phyloP scores from a whole-genome alignment of 2,888 invertebrate genomes.

The Papilio protenor region DNA sequence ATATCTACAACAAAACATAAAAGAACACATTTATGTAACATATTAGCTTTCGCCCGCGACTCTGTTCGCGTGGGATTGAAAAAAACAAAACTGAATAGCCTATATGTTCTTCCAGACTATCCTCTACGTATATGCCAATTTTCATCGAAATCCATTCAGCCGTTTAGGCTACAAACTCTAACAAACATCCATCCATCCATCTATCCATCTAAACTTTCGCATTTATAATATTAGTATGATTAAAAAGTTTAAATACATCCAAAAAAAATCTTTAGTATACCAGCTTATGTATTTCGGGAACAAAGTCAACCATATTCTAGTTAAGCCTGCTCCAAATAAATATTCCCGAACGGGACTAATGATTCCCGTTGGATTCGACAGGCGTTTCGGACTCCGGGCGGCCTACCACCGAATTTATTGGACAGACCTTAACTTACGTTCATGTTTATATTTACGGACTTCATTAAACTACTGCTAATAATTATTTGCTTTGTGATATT shows the following conservation, averaged over 20 bases:
- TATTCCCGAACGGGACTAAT: constrained; percentile 80
- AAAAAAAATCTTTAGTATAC: neutral
- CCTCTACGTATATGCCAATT: too few species aligned
- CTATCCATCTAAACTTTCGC: too few species aligned
- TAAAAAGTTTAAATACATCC: neutral
- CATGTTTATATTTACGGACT: constrained; percentile 37
- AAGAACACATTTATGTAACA: neutral
- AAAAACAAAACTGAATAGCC: too few species aligned
- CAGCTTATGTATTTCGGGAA: constrained; percentile 13
- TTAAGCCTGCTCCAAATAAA: constrained; percentile 74
- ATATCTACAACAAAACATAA: neutral
- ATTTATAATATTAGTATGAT: too few species aligned
- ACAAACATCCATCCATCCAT: too few species aligned
- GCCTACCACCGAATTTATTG: constrained; percentile 80
- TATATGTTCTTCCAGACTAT: too few species aligned
- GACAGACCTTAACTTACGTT: constrained; percentile 46
- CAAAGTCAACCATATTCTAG: constrained; percentile 22
- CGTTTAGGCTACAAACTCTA: too few species aligned
- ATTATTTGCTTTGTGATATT: neutral
- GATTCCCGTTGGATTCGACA: constrained; percentile 80
- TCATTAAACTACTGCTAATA: constrained; percentile 3
- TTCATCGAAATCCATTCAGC: too few species aligned
- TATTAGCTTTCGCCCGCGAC: too few species aligned
- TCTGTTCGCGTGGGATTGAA: too few species aligned
- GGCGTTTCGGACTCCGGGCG: constrained; percentile 70